These are phyloP conservation scores for Argyrosomus japonicus DNA, from an alignment of 2,113 vertebrate genomes.

Conservation along the genomic window DNA sequence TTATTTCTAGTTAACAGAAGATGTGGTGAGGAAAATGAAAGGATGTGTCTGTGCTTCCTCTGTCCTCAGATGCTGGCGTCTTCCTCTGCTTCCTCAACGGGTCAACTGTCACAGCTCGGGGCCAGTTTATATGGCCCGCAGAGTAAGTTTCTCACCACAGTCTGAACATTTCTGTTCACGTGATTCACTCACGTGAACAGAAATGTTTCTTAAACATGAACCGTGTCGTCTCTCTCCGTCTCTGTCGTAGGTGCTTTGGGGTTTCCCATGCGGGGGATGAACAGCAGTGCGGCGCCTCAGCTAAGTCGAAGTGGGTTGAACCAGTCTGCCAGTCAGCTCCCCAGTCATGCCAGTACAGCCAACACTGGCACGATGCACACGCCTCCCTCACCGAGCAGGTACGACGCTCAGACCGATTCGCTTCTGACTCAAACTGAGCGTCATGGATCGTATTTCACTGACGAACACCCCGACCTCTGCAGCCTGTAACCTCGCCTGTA, in stretches of 20 bases:
- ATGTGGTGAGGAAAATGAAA: not conserved
- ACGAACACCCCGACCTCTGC: too few relatives aligned
- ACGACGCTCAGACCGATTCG: too few relatives aligned
- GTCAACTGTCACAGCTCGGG: conserved; percentile 99
- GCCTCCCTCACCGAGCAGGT: conserved; percentile 99
- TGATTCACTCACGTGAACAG: too few relatives aligned
- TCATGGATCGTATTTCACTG: too few relatives aligned
- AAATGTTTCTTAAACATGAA: too few relatives aligned
- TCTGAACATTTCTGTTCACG: too few relatives aligned
- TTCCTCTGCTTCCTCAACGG: conserved; percentile 95
- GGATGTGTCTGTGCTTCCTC: conserved; percentile 20
- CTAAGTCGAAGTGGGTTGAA: conserved; percentile 94
- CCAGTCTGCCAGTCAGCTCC: conserved; percentile 95
- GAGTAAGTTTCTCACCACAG: conserved; percentile 86
- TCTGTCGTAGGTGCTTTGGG: conserved; percentile 92
- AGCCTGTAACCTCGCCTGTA: not conserved
- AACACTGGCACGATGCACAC: conserved; percentile 97
- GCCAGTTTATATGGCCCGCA: conserved; percentile 99
- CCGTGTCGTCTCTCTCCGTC: too few relatives aligned
- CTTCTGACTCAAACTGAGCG: too few relatives aligned
- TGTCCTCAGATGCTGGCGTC: conserved; percentile 91
- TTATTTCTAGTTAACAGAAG: too few relatives aligned
- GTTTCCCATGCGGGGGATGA: conserved; percentile 97
- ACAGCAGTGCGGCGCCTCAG: conserved; percentile 94
- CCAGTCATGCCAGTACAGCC: conserved; percentile 95